Percentiles rank a stretch among this genome's conserved stretches.
These are phyloP conservation scores for Notarius lentiginosus DNA, from an alignment of 2,113 vertebrate genomes.

Conservation along the genomic window DNA sequence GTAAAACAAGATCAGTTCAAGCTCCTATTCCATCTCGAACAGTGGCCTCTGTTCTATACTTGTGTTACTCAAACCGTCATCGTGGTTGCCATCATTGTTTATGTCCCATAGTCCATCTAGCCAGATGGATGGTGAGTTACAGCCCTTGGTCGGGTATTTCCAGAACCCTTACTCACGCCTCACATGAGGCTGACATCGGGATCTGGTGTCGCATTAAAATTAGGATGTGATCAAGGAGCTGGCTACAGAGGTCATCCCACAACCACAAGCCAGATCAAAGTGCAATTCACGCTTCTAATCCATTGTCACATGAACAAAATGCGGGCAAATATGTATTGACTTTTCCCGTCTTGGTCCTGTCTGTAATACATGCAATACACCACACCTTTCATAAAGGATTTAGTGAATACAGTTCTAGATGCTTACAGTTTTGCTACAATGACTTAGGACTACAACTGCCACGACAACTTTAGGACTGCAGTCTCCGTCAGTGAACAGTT, in stretches of 20 bases:
- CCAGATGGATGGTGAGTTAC: not conserved
- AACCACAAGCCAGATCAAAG: slow-evolving; percentile 29
- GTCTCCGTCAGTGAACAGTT: too few species aligned
- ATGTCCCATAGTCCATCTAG: not conserved
- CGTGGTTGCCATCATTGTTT: slow-evolving; percentile 20
- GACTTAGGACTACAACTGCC: too few species aligned
- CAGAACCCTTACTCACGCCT: slow-evolving; percentile 71
- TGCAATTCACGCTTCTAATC: slow-evolving; percentile 48
- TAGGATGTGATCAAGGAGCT: slow-evolving; percentile 64
- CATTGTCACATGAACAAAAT: slow-evolving; percentile 3
- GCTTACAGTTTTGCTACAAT: too few species aligned
- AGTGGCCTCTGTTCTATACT: not conserved
- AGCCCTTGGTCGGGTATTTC: slow-evolving; percentile 66
- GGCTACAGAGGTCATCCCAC: slow-evolving; percentile 64
- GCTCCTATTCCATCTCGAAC: not conserved
- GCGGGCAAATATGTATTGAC: not conserved
- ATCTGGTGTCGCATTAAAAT: slow-evolving; percentile 76
- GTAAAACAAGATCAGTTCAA: not conserved
- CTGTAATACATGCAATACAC: not conserved
- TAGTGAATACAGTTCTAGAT: not conserved
- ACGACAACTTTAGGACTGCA: too few species aligned
- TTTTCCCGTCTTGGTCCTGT: not conserved
- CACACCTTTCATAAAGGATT: not conserved
- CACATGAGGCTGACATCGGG: slow-evolving; percentile 72
- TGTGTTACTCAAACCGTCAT: slow-evolving; percentile 15